Evolutionary conservation across 2,888 invertebrate species (phyloP).

Genomic region (Oeneis ivallda): DNA sequence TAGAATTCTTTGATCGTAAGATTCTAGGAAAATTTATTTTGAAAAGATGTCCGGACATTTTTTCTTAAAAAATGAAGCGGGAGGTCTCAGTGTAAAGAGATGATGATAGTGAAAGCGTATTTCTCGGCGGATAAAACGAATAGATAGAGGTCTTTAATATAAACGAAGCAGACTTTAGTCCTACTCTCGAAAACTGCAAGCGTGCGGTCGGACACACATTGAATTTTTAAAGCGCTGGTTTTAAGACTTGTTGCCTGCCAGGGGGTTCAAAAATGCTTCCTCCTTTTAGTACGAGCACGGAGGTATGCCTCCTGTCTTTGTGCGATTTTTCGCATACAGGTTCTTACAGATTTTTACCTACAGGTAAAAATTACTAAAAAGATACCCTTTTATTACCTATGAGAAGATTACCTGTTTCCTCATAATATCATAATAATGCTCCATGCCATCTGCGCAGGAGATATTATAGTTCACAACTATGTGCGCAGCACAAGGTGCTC

Average conservation of each 20-base stretch:
- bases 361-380: no score
- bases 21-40: constrained; percentile 6
- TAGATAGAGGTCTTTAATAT: constrained; percentile 82
- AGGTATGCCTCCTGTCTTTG: constrained; percentile 9
- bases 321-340: constrained; percentile 1
- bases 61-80: constrained; percentile 27
- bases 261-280: constrained; percentile 35
- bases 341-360: constrained; percentile 1
- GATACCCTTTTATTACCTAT: no score
- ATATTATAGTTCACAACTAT: no score
- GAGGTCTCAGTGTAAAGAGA: constrained; percentile 58
- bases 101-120: constrained; percentile 74
- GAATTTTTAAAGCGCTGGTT: constrained; percentile 72
- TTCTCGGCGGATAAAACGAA: constrained; percentile 78
- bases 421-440: no score
- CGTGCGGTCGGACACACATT: constrained; percentile 66
- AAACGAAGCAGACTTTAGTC: constrained; percentile 80
- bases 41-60: not conserved
- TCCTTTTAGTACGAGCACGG: constrained; percentile 15
- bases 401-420: no score
- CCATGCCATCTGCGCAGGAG: no score
- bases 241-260: constrained; percentile 48
- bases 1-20: no score
- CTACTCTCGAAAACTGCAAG: constrained; percentile 77
- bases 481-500: no score